Evolutionary conservation across 1,140 invertebrate genomes (phyloP).

Genomic region (Papilio glaucus): DNA sequence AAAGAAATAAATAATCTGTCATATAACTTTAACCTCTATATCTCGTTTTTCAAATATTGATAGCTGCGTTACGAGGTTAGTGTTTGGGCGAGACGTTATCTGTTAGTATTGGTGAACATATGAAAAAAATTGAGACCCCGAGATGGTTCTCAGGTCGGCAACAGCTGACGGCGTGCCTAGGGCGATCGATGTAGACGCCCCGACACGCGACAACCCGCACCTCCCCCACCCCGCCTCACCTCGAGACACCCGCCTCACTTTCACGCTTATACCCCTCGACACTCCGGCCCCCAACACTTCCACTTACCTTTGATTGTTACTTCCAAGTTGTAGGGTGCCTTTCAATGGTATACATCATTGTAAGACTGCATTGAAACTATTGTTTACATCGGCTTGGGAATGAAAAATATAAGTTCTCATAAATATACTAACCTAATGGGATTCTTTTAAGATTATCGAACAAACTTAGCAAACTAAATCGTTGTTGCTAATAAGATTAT

Average conservation of each 20-base stretch:
- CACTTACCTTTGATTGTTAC: slow-evolving; percentile 22
- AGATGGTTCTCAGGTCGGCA: slow-evolving; percentile 47
- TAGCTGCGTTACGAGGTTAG: no score
- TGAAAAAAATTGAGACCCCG: slow-evolving; percentile 33
- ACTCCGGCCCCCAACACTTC: slow-evolving; percentile 2
- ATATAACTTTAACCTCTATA: no score
- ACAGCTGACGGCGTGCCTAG: slow-evolving; percentile 67
- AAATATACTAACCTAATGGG: not conserved
- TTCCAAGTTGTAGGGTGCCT: slow-evolving; percentile 12
- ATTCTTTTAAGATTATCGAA: not conserved
- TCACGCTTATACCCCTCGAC: slow-evolving; percentile 65
- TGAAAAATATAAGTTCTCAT: slow-evolving; percentile 1
- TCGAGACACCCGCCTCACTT: slow-evolving; percentile 65
- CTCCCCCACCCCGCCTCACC: slow-evolving; percentile 54
- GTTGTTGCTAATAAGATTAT: no score
- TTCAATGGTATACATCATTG: slow-evolving; percentile 14
- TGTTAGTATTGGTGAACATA: slow-evolving; percentile 28
- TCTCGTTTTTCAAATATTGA: no score
- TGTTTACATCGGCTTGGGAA: slow-evolving; percentile 5
- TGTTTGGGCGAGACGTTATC: no score
- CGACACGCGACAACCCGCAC: slow-evolving; percentile 62
- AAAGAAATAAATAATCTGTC: no score
- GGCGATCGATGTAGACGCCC: slow-evolving; percentile 52
- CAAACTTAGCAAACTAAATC: not conserved
- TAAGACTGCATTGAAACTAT: slow-evolving; percentile 1